Evolutionary conservation across 2,888 invertebrate genomes (phyloP), one percentile per base, ranked within the genome.

Genomic region (Eristalis pertinax): DNA sequence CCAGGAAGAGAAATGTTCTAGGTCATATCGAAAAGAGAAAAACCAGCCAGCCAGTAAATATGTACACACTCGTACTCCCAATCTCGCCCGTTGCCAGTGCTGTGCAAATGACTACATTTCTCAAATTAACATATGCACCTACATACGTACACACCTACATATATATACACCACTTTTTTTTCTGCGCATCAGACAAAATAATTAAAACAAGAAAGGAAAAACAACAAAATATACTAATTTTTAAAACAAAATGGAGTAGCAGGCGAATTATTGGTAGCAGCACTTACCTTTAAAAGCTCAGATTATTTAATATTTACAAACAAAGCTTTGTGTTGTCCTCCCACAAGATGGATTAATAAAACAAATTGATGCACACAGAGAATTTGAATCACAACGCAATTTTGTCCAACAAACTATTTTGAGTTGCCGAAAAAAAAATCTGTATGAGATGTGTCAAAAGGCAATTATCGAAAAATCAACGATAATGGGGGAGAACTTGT

Each of bases 1-100:
- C 41, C 22, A 72, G 80, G 80, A 84, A 84, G 76, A 68, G 29
- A 62, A 58, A 43, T n/a, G 22, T 81, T 81, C 76, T 76, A 84
- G 84, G 84, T 84, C 79, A 84, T 19, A 19, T 19, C 50, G 50
- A 2, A 50, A 19, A 50, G 50, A 43, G 19, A 24, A 70, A 50
- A 63, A 32, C 5, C 4, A 29, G 29, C 29, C 38, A 22, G 41
- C 50, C 43, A 35, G 32, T 64, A 50, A 5, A n/a, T 50, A 50
- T 50, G 50, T 19, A 50, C 50, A 50, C 50, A 50, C 32, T 32
- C 8, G 50, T 50, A 50, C 19, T 19, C 19, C 50, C 50, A 50
- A 19, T 19, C 50, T 19, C 8, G 19, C 50, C 38, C 50, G 19
- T 50, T 50, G 64, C 43, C 50, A 68, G 73, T 65, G 22, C 11